A percentile compares a stretch with the other conserved stretches of the same genome.
These are phyloP conservation scores for Dolichomitus sp. DNA, from an alignment of 2,888 invertebrate genomes.

Conservation along the genomic window DNA sequence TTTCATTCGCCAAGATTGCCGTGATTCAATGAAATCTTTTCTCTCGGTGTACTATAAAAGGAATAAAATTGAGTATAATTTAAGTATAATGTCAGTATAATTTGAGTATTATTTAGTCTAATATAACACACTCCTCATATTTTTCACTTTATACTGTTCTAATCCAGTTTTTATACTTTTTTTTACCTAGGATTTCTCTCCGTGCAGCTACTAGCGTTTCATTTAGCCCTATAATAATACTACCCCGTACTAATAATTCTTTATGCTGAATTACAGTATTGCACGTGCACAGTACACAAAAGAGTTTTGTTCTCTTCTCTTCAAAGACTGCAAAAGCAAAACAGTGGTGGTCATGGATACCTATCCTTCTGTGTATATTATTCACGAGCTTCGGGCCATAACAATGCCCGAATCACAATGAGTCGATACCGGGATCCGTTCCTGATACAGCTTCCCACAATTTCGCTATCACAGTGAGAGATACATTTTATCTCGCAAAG, in stretches of 20 bases:
- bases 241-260: not conserved
- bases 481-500: slow-evolving; percentile 10
- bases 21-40: too few relatives aligned
- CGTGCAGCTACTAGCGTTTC: not conserved
- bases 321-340: slow-evolving; percentile 26
- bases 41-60: too few relatives aligned
- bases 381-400: not conserved
- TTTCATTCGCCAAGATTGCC: too few relatives aligned
- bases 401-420: slow-evolving; percentile 37
- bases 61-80: too few relatives aligned
- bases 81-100: too few relatives aligned
- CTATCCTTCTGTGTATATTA: not conserved
- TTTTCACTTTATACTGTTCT: too few relatives aligned
- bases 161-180: too few relatives aligned
- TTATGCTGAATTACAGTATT: not conserved
- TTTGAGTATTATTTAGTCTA: too few relatives aligned
- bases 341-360: slow-evolving; percentile 2
- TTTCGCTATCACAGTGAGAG: slow-evolving; percentile 34
- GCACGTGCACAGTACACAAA: slow-evolving; percentile 8
- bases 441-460: slow-evolving; percentile 9
- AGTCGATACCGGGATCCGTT: slow-evolving; percentile 13
- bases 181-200: too few relatives aligned
- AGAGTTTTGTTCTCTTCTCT: slow-evolving; percentile 6
- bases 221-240: not conserved
- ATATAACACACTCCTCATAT: too few relatives aligned